A percentile compares a stretch with the other conserved stretches of the same genome.
These are phyloP conservation scores for Merops nubicus DNA, from an alignment of 2,113 vertebrate genomes.

Conservation along the genomic window DNA sequence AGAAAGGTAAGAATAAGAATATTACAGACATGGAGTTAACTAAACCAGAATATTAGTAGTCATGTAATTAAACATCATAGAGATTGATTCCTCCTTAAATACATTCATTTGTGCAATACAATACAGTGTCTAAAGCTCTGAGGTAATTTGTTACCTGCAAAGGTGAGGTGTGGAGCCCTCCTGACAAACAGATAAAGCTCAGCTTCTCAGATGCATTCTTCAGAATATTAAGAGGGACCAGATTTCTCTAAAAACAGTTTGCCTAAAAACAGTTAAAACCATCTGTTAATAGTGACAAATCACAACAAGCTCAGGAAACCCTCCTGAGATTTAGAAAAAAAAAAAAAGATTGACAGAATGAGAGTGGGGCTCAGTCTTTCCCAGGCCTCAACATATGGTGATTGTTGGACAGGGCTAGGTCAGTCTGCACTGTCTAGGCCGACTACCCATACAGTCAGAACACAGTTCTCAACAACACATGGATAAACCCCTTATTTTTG, in stretches of 20 bases:
- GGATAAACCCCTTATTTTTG: not conserved
- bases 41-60: not conserved
- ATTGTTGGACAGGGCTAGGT: not conserved
- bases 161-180: not conserved
- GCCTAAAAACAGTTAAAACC: not conserved
- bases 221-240: not conserved
- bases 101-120: not conserved
- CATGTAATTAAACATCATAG: not conserved
- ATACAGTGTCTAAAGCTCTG: not conserved
- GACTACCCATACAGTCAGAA: not conserved
- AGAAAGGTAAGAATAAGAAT: constrained; percentile 42
- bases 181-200: not conserved
- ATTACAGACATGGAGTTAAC: not conserved
- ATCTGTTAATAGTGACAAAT: not conserved
- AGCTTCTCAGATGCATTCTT: not conserved
- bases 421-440: not conserved
- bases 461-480: not conserved
- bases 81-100: not conserved
- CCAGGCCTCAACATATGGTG: not conserved
- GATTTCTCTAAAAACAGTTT: not conserved
- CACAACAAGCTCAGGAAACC: not conserved
- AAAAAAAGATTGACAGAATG: not conserved
- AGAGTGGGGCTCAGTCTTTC: not conserved
- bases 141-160: not conserved
- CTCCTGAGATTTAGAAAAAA: not conserved